Evolutionary conservation across 2,888 invertebrate species (phyloP).

Genomic region (Caenorhabditis becei): DNA sequence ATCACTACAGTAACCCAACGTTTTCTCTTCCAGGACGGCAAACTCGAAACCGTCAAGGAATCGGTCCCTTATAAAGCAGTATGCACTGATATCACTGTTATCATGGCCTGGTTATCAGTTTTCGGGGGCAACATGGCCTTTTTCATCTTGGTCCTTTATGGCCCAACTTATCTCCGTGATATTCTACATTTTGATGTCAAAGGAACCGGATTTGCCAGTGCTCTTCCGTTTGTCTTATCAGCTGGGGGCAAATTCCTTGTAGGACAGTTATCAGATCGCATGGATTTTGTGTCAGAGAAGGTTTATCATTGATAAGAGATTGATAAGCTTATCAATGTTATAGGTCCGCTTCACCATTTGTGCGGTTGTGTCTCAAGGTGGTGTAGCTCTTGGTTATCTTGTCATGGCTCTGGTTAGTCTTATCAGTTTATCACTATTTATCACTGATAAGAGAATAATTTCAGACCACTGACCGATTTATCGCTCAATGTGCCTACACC

Average conservation of each 20-base stretch:
- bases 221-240: constrained; percentile 66
- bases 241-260: constrained; percentile 61
- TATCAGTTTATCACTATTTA: background rate
- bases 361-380: constrained; percentile 64
- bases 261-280: constrained; percentile 66
- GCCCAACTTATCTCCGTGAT: constrained; percentile 60
- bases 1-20: no score
- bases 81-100: constrained; percentile 38
- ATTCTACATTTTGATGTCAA: constrained; percentile 60
- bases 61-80: constrained; percentile 61
- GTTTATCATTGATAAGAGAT: background rate
- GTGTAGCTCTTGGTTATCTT: constrained; percentile 68
- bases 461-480: constrained; percentile 28
- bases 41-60: constrained; percentile 29
- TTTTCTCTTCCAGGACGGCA: constrained; percentile 25
- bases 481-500: constrained; percentile 68
- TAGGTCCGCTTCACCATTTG: constrained; percentile 64
- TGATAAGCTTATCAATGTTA: background rate
- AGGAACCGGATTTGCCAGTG: constrained; percentile 67
- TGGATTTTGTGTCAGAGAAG: constrained; percentile 54
- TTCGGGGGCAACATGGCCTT: constrained; percentile 54
- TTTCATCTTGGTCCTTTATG: constrained; percentile 50
- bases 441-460: background rate
- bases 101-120: constrained; percentile 45
- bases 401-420: constrained; percentile 62